Percentiles rank a stretch among this genome's conserved stretches.
These are phyloP conservation scores for Acanthopleura granulata DNA, from an alignment of 2,888 invertebrate genomes.

Conservation along the genomic window DNA sequence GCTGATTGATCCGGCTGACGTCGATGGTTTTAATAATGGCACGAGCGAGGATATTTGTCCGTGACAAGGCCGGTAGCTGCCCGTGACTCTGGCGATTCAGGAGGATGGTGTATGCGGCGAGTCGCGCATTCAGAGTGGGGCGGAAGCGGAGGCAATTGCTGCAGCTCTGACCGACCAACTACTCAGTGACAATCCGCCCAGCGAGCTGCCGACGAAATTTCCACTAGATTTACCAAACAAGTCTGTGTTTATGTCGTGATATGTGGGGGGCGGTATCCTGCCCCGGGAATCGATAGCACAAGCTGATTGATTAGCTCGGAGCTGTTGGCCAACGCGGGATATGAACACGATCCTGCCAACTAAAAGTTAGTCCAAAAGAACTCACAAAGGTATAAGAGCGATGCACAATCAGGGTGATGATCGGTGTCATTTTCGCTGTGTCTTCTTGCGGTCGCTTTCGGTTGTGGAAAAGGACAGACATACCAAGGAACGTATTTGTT, in stretches of 20 bases:
- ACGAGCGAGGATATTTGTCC: not conserved
- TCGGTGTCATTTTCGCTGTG: too few species aligned
- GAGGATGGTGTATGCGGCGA: not conserved
- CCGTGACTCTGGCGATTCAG: not conserved
- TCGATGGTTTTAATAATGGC: too few species aligned
- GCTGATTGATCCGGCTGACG: too few species aligned
- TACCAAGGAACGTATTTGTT: too few species aligned
- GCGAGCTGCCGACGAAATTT: not conserved
- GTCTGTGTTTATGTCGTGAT: conserved; percentile 15
- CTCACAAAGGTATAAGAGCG: too few species aligned
- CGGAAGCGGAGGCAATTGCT: not conserved
- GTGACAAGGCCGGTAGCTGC: not conserved
- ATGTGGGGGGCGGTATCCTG: not conserved
- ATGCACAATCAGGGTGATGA: too few species aligned
- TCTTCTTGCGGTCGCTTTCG: too few species aligned
- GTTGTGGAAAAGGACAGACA: too few species aligned
- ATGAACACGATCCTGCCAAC: not conserved
- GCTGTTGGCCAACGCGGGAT: not conserved
- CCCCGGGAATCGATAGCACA: not conserved
- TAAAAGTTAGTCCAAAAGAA: too few species aligned
- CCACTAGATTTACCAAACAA: conserved; percentile 16
- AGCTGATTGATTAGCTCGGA: not conserved
- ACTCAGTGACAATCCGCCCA: not conserved
- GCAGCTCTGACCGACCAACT: too few species aligned
- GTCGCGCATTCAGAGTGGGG: not conserved